These are phyloP conservation scores for Hepsetus odoe DNA, from an alignment of 2,113 vertebrate genomes.

Conservation along the genomic window DNA sequence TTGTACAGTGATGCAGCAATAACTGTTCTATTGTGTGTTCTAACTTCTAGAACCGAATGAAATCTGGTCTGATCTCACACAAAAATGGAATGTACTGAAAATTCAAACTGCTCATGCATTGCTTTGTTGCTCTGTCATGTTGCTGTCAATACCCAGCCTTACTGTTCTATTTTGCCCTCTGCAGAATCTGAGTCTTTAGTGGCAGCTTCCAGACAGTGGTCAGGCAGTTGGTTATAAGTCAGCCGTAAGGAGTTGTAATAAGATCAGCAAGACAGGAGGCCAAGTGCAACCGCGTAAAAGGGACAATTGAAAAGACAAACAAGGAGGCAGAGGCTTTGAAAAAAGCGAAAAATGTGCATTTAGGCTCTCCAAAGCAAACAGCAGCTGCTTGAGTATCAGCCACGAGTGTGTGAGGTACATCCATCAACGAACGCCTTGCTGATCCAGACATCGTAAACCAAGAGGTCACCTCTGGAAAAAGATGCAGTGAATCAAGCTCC, in stretches of 20 bases:
- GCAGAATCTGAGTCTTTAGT: constrained; percentile 3
- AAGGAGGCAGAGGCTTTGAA: constrained; percentile 40
- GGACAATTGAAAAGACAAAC: constrained; percentile 42
- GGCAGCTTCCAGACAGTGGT: background rate
- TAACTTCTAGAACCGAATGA: no score
- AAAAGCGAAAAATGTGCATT: constrained; percentile 41
- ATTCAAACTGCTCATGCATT: no score
- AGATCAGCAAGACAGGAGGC: constrained; percentile 29
- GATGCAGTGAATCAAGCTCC: background rate
- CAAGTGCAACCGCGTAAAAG: constrained; percentile 52
- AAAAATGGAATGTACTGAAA: no score
- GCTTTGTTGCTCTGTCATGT: no score
- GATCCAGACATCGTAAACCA: constrained; percentile 36
- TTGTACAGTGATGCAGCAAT: no score
- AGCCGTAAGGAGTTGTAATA: constrained; percentile 51
- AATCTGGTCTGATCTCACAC: no score
- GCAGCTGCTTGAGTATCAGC: constrained; percentile 8
- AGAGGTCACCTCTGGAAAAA: constrained; percentile 5
- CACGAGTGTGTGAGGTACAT: constrained; percentile 20
- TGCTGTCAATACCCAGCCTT: background rate
- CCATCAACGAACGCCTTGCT: background rate
- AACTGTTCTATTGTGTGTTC: no score
- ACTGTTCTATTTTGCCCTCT: background rate
- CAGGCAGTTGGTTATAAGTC: constrained; percentile 54
- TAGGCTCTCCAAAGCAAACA: constrained; percentile 37